Conservation (phyloP, 1,140 invertebrate genomes). For the Eueides isabella region DNA sequence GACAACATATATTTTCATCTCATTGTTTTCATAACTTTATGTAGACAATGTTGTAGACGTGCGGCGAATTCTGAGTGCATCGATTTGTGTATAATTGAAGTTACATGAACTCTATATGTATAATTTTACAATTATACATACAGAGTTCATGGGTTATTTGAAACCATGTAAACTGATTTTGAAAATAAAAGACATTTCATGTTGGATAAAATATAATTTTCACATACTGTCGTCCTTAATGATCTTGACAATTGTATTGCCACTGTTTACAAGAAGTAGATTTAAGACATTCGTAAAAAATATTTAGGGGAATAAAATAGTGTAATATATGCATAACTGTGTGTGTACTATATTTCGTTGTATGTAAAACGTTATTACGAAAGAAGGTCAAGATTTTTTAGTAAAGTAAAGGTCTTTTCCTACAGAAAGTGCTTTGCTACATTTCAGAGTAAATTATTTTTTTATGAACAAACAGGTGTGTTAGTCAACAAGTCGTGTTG, state of each 20-base stretch:
- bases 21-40: constrained; percentile 47
- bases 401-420: neutral
- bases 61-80: constrained; percentile 37
- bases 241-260: too few species aligned
- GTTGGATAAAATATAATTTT: too few species aligned
- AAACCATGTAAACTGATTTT: too few species aligned
- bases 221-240: too few species aligned
- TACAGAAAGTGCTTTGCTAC: neutral
- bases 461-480: constrained; percentile 43
- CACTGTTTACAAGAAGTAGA: too few species aligned
- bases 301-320: neutral
- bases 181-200: too few species aligned
- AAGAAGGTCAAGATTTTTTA: neutral
- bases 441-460: constrained; percentile 34
- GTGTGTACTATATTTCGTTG: too few species aligned
- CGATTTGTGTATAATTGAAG: constrained; percentile 39
- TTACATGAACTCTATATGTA: neutral
- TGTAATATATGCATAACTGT: too few species aligned
- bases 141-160: too few species aligned
- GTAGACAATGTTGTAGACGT: constrained; percentile 42
- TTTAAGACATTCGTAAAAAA: neutral
- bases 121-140: neutral
- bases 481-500: constrained; percentile 44
- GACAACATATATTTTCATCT: constrained; percentile 53
- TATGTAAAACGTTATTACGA: neutral